Evolutionary conservation across 2,113 vertebrate species (phyloP).

Genomic region (Thamnophis sirtalis): DNA sequence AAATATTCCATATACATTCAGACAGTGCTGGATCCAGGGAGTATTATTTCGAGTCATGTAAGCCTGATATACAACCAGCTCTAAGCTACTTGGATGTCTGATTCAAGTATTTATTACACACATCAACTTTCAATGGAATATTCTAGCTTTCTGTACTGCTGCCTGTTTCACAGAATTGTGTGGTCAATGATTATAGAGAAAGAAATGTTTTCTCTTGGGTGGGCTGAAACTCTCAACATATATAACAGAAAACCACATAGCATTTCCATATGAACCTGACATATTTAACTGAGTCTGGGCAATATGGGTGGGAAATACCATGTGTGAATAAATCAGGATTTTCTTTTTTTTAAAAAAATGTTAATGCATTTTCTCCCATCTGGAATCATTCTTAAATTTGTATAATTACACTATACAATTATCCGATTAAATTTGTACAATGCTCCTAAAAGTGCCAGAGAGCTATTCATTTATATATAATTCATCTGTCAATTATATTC

Average conservation of each 20-base stretch:
- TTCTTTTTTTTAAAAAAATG: neutral
- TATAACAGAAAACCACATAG: neutral
- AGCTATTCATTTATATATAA: neutral
- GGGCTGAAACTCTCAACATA: neutral
- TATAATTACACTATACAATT: neutral
- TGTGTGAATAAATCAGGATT: constrained; percentile 4
- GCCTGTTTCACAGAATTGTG: neutral
- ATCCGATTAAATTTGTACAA: neutral
- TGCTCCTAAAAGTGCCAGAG: neutral
- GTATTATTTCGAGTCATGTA: neutral
- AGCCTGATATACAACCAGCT: neutral
- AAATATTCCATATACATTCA: neutral
- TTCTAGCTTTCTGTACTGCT: constrained; percentile 5
- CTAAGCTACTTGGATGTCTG: neutral
- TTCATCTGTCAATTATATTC: constrained; percentile 4
- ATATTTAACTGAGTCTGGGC: neutral
- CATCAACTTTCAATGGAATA: neutral
- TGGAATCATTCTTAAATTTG: constrained; percentile 3
- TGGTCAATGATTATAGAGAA: neutral
- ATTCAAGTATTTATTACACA: neutral
- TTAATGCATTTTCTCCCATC: neutral
- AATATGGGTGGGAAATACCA: neutral
- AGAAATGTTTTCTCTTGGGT: neutral
- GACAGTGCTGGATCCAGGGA: neutral
- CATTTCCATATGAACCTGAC: neutral